Evolutionary conservation across 1,140 invertebrate species (phyloP).

Genomic region (Triops cancriformis): DNA sequence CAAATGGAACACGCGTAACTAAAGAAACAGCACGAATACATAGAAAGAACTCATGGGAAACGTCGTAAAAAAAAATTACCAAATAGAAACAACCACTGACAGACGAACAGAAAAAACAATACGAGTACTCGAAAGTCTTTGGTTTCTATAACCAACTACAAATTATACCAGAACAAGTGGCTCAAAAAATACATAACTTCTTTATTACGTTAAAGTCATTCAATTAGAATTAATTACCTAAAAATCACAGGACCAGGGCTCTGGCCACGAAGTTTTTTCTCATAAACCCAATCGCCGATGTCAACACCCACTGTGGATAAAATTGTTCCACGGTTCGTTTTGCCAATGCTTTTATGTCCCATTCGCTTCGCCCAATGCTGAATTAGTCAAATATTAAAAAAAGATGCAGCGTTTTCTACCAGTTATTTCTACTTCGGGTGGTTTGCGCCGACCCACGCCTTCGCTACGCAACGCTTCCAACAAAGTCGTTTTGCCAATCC

Average conservation of each 20-base stretch:
- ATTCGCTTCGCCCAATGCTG: slow-evolving; percentile 88
- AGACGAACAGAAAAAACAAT: too few relatives aligned
- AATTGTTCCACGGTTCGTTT: slow-evolving; percentile 59
- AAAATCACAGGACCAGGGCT: slow-evolving; percentile 86
- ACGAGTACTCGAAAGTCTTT: too few relatives aligned
- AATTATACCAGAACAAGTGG: too few relatives aligned
- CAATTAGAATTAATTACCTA: slow-evolving; percentile 36
- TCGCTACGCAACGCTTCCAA: slow-evolving; percentile 79
- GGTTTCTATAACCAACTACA: too few relatives aligned
- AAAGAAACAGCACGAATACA: neutral
- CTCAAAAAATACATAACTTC: neutral
- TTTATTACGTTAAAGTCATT: neutral
- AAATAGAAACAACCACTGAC: too few relatives aligned
- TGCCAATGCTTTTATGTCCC: slow-evolving; percentile 73
- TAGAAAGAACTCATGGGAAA: too few relatives aligned
- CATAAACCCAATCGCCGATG: slow-evolving; percentile 88
- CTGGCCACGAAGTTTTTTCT: slow-evolving; percentile 61
- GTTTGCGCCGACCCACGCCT: slow-evolving; percentile 64
- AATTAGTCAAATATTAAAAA: slow-evolving; percentile 30
- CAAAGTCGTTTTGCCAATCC: slow-evolving; percentile 88
- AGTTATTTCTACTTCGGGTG: slow-evolving; percentile 52
- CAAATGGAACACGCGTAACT: neutral
- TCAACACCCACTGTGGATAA: slow-evolving; percentile 92
- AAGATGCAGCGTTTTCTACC: slow-evolving; percentile 9
- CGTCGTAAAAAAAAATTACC: too few relatives aligned